Evolutionary conservation across 2,797 vertebrate genomes (phyloP), one percentile per base, ranked within the genome.

Genomic region (Anas bernieri): DNA sequence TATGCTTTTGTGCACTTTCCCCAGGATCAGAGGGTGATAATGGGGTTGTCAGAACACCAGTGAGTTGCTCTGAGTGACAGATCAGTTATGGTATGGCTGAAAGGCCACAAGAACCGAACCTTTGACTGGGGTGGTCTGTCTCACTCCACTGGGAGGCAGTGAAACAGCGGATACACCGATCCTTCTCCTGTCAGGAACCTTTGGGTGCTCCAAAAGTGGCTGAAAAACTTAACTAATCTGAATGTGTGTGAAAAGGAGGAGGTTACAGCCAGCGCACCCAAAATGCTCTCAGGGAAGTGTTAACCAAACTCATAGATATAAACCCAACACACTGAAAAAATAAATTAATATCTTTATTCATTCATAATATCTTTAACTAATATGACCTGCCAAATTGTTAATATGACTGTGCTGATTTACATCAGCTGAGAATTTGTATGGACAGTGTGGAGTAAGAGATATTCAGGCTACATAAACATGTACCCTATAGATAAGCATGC

Each of bases 241-340:
- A 77, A 37, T 17, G 12, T 1, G 0, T 63, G 30, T 39, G 52
- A 43, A 67, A 77, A 13, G 1, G 7, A 18, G 7, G 12, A n/a
- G 10, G 25, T 10, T 39, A 46, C 30, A 78, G 72, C 11, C 15
- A 58, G 22, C 28, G 9, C 11, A 26, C 43, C 13, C n/a, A 54
- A 92, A 64, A 75, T 22, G 7, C 37, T 83, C 31, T 39, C 30
- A 23, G 7, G 66, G 78, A 61, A 68, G 25, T 17, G 21, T 46
- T 28, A 45, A 6, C 56, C 69, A 77, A 76, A 64, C 23, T 48
- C 41, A 18, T 10, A 83, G 28, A 17, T 22, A 67, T 14, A 89
- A 43, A 35, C 20, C 28, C 25, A 54, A 7, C 30, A 54, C 28
- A 5, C 7, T 33, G 37, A 62, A 73, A 73, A 18, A 28, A 43